Conservation (phyloP, 2,113 vertebrate species). For the Bos javanicus region DNA sequence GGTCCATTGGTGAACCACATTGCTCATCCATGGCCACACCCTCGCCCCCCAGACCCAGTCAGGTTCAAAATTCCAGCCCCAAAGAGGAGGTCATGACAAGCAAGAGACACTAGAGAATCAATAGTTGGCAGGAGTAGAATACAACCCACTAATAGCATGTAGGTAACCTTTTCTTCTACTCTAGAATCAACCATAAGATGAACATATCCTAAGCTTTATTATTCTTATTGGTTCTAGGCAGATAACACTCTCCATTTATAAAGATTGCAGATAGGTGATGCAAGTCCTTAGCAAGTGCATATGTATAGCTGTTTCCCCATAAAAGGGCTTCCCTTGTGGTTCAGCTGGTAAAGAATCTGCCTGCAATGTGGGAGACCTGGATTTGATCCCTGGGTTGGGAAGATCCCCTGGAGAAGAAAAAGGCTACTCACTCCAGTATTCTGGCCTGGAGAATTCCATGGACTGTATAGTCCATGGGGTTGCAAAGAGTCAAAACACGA, state of each 20-base stretch:
- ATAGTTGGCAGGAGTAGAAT: neutral
- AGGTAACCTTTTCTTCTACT: neutral
- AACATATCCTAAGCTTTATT: neutral
- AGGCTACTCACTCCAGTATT: neutral
- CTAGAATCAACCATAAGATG: neutral
- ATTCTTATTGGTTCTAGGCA: neutral
- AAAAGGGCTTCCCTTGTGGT: neutral
- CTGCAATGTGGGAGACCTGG: neutral
- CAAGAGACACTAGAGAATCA: neutral
- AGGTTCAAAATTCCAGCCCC: neutral
- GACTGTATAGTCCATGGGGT: neutral
- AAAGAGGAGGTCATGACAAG: neutral
- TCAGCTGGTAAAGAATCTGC: neutral
- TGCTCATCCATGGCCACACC: neutral
- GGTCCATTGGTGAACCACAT: neutral
- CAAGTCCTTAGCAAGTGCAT: neutral
- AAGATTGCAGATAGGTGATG: too few species aligned
- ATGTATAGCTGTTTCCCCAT: neutral
- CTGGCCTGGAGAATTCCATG: neutral
- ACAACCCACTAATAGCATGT: neutral
- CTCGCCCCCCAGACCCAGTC: neutral
- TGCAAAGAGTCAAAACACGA: neutral
- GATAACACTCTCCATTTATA: neutral
- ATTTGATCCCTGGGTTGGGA: neutral
- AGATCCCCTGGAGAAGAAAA: neutral